These are phyloP conservation scores for Natrix natrix DNA, from an alignment of 2,797 vertebrate species.

Conservation along the genomic window DNA sequence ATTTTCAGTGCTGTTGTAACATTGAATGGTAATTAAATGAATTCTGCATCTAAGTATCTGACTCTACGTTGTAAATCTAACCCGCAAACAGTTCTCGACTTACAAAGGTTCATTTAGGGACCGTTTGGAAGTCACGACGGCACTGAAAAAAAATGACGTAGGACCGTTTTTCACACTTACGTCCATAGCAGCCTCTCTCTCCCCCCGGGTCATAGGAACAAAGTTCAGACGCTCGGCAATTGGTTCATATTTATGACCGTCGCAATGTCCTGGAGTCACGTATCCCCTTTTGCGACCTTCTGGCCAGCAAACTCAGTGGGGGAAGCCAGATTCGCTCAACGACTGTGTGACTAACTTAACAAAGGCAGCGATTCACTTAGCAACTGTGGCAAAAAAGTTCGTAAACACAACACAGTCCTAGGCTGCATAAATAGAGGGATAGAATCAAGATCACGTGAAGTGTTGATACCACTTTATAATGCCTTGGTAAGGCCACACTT, in stretches of 20 bases:
- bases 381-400: not conserved
- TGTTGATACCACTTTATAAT: no score
- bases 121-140: rapidly evolving
- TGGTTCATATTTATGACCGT: not conserved
- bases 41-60: not conserved
- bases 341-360: not conserved
- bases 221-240: not conserved
- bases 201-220: no score
- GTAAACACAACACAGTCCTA: not conserved
- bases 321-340: not conserved
- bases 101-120: not conserved
- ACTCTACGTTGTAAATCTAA: not conserved
- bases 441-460: no score
- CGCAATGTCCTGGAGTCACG: not conserved
- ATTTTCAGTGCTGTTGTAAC: not conserved
- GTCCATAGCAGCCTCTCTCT: not conserved
- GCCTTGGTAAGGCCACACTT: no score
- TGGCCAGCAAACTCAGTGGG: not conserved
- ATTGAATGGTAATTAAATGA: not conserved
- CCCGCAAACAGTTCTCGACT: not conserved
- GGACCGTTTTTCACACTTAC: not conserved
- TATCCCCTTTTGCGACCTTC: not conserved
- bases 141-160: not conserved
- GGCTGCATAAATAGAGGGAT: no score
- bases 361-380: not conserved